Evolutionary conservation across 2,888 invertebrate species (phyloP).

Genomic region (Lutraria lutraria): DNA sequence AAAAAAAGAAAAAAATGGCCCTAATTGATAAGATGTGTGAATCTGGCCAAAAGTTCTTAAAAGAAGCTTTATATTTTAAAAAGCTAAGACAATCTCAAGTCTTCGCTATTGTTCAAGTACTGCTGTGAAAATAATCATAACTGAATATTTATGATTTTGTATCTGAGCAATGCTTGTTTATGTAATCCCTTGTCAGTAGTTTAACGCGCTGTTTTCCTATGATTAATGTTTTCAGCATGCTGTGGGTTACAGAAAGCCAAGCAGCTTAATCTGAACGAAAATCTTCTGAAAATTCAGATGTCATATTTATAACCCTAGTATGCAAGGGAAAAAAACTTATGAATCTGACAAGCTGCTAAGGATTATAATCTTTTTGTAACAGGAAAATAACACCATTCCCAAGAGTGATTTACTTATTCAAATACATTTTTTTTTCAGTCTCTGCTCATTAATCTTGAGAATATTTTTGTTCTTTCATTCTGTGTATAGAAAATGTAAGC

Average conservation of each 20-base stretch:
- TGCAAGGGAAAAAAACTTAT: not conserved
- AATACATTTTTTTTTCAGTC: slow-evolving; percentile 12
- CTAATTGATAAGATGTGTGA: too few relatives aligned
- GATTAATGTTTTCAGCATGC: slow-evolving; percentile 9
- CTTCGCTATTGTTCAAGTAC: not conserved
- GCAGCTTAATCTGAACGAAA: slow-evolving; percentile 7
- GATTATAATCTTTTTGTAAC: slow-evolving; percentile 3
- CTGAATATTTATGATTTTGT: slow-evolving; percentile 19
- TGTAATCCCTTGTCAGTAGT: not conserved
- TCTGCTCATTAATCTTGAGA: not conserved
- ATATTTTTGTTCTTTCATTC: not conserved
- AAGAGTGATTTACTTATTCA: slow-evolving; percentile 39
- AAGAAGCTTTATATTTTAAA: not conserved
- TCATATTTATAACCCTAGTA: slow-evolving; percentile 12
- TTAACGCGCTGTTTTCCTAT: not conserved
- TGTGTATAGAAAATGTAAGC: not conserved
- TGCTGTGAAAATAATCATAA: not conserved
- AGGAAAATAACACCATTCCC: slow-evolving; percentile 16
- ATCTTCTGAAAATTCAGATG: slow-evolving; percentile 7
- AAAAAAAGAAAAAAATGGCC: too few relatives aligned
- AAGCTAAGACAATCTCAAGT: not conserved
- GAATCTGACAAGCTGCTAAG: slow-evolving; percentile 23
- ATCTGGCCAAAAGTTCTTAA: too few relatives aligned
- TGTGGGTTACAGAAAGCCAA: not conserved
- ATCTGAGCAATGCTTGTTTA: slow-evolving; percentile 11